Evolutionary conservation across 2,113 vertebrate species (phyloP), one percentile per base, ranked within the genome.

Genomic region (Dipodomys merriami): DNA sequence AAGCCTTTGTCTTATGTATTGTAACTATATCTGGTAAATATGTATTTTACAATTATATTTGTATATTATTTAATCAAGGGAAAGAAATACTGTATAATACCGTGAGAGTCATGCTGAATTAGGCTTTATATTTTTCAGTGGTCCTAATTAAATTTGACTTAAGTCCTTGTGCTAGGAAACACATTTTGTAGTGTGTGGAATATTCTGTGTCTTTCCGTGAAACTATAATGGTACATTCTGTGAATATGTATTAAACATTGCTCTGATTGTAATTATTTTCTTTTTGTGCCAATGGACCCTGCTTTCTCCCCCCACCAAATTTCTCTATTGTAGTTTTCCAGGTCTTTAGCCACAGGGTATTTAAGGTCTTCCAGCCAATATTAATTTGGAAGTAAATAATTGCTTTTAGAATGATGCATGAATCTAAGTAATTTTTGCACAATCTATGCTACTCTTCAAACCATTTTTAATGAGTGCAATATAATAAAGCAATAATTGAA

Each of bases 351-450:
- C 83, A 72, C 39, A 67, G 35, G 49, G 25, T 77, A 90, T 82
- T 94, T 86, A 83, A 86, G 72, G 64, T 35, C 73, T 86, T 95
- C 83, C 16, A 69, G 62, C n/a, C 80, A 93, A 49, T 91, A 91
- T 90, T 94, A 84, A 96, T 95, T 96, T 91, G 71, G 85, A 92
- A 93, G 67, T 96, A 96, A 95, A 95, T 93, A 96, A 97, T 95
- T 91, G 49, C 73, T 94, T 94, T 88, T 85, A 95, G 93, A 96
- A 91, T 96, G 71, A 95, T 97, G 87, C 88, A 96, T 77, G 84
- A 94, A 96, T 96, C 95, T 87, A 95, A 96, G 67, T 94, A 95
- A 90, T 90, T 96, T 95, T 96, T 96, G 53, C 49, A 80, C 67
- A 90, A 90, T 90, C 74, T 90, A 86, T 91, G 94, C 20, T 83